These are phyloP conservation scores for Xerus inauris DNA, from an alignment of 2,113 vertebrate species.

Conservation along the genomic window DNA sequence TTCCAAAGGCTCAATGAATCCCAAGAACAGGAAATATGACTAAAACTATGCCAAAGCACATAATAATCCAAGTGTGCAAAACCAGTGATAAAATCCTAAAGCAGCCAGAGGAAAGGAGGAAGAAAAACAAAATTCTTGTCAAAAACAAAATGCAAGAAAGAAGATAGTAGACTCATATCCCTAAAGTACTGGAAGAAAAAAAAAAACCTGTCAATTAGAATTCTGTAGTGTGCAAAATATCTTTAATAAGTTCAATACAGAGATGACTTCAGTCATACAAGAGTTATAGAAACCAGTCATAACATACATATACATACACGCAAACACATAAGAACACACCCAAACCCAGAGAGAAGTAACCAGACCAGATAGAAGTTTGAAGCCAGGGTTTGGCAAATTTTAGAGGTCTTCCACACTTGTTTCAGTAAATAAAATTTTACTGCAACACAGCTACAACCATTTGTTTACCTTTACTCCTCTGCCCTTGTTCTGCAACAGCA, in stretches of 20 bases:
- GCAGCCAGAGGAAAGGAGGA: neutral
- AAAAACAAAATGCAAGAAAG: slow-evolving; percentile 19
- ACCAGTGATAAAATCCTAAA: slow-evolving; percentile 7
- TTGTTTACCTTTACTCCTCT: neutral
- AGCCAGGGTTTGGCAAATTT: neutral
- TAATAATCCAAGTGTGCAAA: neutral
- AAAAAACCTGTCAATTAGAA: neutral
- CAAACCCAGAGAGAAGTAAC: too few relatives aligned
- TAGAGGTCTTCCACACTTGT: neutral
- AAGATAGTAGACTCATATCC: neutral
- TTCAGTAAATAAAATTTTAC: neutral
- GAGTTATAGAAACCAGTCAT: neutral
- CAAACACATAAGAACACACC: neutral
- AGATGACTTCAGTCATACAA: neutral
- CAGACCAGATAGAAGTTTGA: neutral
- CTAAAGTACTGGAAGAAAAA: neutral
- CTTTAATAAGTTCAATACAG: neutral
- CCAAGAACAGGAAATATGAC: neutral
- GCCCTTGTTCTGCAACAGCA: neutral
- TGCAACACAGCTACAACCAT: neutral
- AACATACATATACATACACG: neutral
- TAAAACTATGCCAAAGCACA: neutral
- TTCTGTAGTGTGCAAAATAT: neutral
- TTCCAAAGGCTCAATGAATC: neutral
- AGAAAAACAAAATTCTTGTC: neutral